A percentile compares a stretch with the other conserved stretches of the same genome.
phyloP scores from a whole-genome alignment of 2,888 invertebrate species.

The Macrophya alboannulata region DNA sequence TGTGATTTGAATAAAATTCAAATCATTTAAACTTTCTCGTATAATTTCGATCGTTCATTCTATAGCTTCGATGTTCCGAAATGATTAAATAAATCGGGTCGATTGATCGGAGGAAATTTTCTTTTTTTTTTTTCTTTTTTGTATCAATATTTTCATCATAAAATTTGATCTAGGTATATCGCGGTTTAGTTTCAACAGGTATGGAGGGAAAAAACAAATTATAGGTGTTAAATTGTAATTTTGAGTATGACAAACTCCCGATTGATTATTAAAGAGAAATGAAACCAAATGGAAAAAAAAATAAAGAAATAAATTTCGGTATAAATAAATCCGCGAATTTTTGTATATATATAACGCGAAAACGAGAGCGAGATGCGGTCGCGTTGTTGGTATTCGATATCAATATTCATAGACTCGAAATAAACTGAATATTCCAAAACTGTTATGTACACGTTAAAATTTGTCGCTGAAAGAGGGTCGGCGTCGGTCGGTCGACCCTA shows the following conservation, averaged over 20 bases:
- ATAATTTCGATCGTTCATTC: not conserved
- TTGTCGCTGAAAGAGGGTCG: slow-evolving; percentile 8
- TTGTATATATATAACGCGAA: not conserved
- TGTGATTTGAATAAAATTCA: not conserved
- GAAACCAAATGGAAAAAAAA: too few relatives aligned
- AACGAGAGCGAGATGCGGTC: not conserved
- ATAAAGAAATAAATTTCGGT: too few relatives aligned
- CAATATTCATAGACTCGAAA: not conserved
- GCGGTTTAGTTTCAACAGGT: too few relatives aligned
- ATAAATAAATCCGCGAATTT: not conserved
- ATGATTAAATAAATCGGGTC: too few relatives aligned
- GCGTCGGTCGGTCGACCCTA: not conserved
- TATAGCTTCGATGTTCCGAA: not conserved
- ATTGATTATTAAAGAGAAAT: too few relatives aligned
- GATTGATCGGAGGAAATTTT: too few relatives aligned
- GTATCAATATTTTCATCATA: too few relatives aligned
- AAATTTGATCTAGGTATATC: too few relatives aligned
- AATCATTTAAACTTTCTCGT: not conserved
- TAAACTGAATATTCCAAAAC: slow-evolving; percentile 19
- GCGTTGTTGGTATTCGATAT: not conserved
- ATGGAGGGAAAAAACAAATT: too few relatives aligned
- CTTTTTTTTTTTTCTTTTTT: too few relatives aligned
- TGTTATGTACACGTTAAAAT: not conserved
- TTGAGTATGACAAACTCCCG: too few relatives aligned
- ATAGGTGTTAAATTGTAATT: too few relatives aligned